Conservation (phyloP, 2,797 vertebrate species). For the Podarcis lilfordi region DNA sequence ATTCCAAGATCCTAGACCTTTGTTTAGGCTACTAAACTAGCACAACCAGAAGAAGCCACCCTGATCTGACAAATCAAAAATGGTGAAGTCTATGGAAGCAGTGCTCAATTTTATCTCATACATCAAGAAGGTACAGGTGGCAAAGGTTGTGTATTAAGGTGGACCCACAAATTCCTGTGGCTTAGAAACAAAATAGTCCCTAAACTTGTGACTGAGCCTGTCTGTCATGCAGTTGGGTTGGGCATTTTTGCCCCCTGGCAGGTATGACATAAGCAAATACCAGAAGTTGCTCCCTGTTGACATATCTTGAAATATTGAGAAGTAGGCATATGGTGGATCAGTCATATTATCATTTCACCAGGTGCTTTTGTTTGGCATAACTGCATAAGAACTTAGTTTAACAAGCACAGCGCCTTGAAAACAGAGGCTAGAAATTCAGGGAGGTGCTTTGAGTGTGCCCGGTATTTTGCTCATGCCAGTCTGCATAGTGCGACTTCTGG, state of each 20-base stretch:
- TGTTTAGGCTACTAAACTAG: not conserved
- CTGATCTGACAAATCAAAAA: not conserved
- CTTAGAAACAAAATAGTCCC: slow-evolving; percentile 6
- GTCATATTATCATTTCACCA: not conserved
- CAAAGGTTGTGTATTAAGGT: not conserved
- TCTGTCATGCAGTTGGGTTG: not conserved
- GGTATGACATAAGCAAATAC: not conserved
- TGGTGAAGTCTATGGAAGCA: not conserved
- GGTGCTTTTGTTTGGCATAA: not conserved
- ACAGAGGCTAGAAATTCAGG: slow-evolving; percentile 41
- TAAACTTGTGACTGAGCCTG: not conserved
- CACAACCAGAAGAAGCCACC: not conserved
- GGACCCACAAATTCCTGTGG: not conserved
- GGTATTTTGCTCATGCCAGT: not conserved
- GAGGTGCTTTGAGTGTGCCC: not conserved
- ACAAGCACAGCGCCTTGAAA: not conserved
- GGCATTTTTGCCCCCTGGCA: not conserved
- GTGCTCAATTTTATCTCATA: not conserved
- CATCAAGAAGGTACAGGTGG: not conserved
- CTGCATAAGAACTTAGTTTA: not conserved
- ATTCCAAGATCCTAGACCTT: not conserved
- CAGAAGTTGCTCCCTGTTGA: not conserved
- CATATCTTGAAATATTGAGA: not conserved
- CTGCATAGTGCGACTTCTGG: not conserved
- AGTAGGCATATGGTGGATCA: not conserved